A percentile compares a stretch with the other conserved stretches of the same genome.
Conservation (phyloP, 2,797 vertebrate species). For the Scleropages formosus region DNA sequence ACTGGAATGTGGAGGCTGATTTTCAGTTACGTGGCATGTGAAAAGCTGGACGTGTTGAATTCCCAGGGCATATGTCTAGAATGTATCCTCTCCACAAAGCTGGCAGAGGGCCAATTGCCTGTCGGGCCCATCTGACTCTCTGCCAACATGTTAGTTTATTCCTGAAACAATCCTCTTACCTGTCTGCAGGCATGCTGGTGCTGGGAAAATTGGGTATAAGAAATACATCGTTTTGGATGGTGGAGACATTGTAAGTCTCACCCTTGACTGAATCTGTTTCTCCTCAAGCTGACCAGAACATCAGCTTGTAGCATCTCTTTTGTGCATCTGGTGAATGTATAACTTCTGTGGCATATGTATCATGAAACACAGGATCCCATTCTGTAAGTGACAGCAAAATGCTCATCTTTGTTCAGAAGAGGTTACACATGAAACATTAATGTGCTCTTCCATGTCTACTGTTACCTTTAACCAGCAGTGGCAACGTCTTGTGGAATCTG, state of each 20-base stretch:
- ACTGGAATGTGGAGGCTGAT: neutral
- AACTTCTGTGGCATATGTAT: neutral
- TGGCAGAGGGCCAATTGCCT: conserved; percentile 59
- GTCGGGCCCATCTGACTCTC: conserved; percentile 57
- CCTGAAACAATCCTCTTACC: conserved; percentile 67
- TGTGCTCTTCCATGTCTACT: conserved; percentile 44
- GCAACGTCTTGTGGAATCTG: conserved; percentile 47
- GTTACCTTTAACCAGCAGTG: conserved; percentile 45
- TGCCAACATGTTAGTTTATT: conserved; percentile 58
- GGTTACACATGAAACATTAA: conserved; percentile 45
- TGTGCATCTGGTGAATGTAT: conserved; percentile 9
- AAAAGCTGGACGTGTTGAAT: neutral
- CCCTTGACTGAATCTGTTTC: conserved; percentile 51
- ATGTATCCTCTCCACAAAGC: conserved; percentile 56
- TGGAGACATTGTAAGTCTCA: conserved; percentile 47
- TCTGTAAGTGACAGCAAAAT: conserved; percentile 6
- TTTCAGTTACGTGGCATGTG: neutral
- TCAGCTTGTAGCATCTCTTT: conserved; percentile 14
- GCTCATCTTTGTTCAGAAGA: conserved; percentile 30
- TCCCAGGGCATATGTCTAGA: conserved; percentile 30
- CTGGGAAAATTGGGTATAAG: conserved; percentile 45
- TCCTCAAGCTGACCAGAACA: conserved; percentile 18
- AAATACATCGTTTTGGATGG: too few species aligned
- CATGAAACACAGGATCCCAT: conserved; percentile 9
- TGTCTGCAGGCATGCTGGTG: conserved; percentile 60